A percentile compares a stretch with the other conserved stretches of the same genome.
phyloP scores from a whole-genome alignment of 2,113 vertebrate species.

The Agelaius phoeniceus region DNA sequence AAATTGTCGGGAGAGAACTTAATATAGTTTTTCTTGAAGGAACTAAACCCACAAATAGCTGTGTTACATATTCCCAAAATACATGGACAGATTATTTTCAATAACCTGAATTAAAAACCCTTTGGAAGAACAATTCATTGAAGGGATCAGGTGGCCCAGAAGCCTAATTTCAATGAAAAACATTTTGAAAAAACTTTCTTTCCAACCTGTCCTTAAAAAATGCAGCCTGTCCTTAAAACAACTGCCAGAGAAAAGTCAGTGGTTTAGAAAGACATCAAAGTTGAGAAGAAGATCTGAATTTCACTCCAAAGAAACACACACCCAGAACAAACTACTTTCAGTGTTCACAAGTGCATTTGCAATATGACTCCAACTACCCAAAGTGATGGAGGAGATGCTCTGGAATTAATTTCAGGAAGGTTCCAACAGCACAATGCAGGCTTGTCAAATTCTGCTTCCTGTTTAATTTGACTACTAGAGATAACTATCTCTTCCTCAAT shows the following conservation, averaged over 20 bases:
- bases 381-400: background rate
- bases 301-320: background rate
- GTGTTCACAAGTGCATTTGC: background rate
- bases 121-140: background rate
- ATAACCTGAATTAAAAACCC: background rate
- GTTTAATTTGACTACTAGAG: background rate
- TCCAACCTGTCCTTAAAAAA: background rate
- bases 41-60: background rate
- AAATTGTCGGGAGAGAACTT: background rate
- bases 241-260: background rate
- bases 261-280: background rate
- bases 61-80: background rate
- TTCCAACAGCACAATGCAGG: background rate
- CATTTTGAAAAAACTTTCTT: background rate
- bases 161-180: background rate
- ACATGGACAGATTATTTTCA: background rate
- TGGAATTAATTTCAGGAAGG: background rate
- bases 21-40: background rate
- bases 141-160: background rate
- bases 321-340: background rate
- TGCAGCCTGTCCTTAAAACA: background rate
- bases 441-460: background rate
- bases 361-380: background rate
- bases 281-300: background rate
- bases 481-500: background rate